Percentiles rank a stretch among this genome's conserved stretches.
Evolutionary conservation across 2,797 vertebrate species (phyloP).

Genomic region (Sparus aurata): DNA sequence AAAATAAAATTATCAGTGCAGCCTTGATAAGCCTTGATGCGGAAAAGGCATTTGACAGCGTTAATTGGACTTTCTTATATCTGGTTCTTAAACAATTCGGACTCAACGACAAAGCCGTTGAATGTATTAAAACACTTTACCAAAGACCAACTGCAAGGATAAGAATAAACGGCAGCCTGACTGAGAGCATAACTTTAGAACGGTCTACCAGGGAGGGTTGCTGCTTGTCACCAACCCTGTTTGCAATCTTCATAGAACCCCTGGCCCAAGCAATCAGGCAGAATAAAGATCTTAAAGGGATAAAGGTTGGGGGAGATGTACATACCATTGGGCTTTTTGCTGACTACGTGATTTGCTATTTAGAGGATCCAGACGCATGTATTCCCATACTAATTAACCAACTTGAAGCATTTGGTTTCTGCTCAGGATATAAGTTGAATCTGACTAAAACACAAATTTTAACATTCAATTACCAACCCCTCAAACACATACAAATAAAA

Average conservation of each 20-base stretch:
- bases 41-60: too few species aligned
- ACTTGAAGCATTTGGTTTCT: too few species aligned
- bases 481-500: too few species aligned
- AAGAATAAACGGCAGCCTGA: too few species aligned
- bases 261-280: neutral
- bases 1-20: too few species aligned
- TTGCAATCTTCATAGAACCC: neutral
- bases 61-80: conserved; percentile 18
- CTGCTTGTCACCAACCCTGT: neutral
- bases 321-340: neutral
- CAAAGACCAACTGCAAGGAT: neutral
- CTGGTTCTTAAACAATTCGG: neutral
- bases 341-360: too few species aligned
- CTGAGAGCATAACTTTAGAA: neutral
- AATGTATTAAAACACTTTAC: neutral
- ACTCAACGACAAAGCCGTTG: neutral
- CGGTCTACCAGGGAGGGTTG: neutral
- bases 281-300: neutral
- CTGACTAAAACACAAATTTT: too few species aligned
- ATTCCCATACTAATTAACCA: too few species aligned
- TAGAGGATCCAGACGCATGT: too few species aligned
- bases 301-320: neutral
- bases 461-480: too few species aligned
- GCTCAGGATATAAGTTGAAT: too few species aligned
- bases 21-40: too few species aligned